These are phyloP conservation scores for Gibbula magus DNA, from an alignment of 2,888 invertebrate genomes.

Conservation along the genomic window DNA sequence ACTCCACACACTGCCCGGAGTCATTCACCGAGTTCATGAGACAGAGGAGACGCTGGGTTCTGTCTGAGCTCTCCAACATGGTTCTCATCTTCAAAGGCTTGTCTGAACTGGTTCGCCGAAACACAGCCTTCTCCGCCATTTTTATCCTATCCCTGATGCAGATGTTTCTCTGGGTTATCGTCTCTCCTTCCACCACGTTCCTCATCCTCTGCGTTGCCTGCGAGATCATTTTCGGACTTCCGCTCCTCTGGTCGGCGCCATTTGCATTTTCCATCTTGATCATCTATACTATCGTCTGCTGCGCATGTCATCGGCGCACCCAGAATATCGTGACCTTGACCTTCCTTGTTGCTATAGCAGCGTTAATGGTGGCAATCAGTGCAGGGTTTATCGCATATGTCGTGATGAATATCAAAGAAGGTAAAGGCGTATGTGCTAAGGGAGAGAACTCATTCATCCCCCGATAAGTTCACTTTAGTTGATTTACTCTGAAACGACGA, in stretches of 20 bases:
- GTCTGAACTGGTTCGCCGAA: slow-evolving; percentile 40
- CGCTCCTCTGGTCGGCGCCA: slow-evolving; percentile 39
- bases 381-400: slow-evolving; percentile 50
- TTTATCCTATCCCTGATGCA: slow-evolving; percentile 53
- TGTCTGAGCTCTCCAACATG: slow-evolving; percentile 58
- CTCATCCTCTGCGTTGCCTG: slow-evolving; percentile 48
- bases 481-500: no score
- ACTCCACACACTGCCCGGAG: slow-evolving; percentile 61
- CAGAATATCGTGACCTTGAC: slow-evolving; percentile 47
- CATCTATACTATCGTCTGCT: slow-evolving; percentile 44
- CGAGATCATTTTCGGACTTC: slow-evolving; percentile 51
- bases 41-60: slow-evolving; percentile 59
- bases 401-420: slow-evolving; percentile 38
- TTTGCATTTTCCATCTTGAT: slow-evolving; percentile 37
- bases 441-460: no score
- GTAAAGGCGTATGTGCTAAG: no score
- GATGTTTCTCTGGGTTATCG: slow-evolving; percentile 54
- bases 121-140: slow-evolving; percentile 52
- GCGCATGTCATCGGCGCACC: slow-evolving; percentile 34
- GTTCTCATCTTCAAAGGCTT: slow-evolving; percentile 51
- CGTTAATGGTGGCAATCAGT: slow-evolving; percentile 44
- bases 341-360: slow-evolving; percentile 41
- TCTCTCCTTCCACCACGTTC: slow-evolving; percentile 54
- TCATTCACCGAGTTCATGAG: slow-evolving; percentile 54
- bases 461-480: no score